Evolutionary conservation across 1,140 invertebrate species (phyloP), one percentile per base, ranked within the genome.

Genomic region (Drosophila pallidifrons): DNA sequence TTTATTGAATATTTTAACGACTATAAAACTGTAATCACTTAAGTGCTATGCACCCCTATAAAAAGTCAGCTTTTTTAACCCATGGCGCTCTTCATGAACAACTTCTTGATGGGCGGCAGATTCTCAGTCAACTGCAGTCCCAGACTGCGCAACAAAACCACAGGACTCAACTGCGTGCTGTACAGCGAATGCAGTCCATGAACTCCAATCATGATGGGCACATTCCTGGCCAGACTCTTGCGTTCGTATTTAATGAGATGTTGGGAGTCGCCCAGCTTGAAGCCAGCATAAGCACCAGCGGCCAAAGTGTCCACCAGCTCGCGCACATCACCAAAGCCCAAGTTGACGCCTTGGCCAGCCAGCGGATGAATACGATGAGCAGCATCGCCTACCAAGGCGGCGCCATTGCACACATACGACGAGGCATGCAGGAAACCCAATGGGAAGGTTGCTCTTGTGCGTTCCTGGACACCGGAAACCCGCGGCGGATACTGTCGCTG

Each of bases 291-390:
- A 0, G 95, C 93, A 3, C 96, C 95, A 49, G 96, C 94, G 3
- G 95, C 94, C 11, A 99, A 91, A 3, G 95, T 91, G 54, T 96
- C 89, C 7, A 95, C 94, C 0, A 99, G 94, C 77, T 94, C 94
- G 10, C 93, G 90, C 0, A 99, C 96, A 94, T 99, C 99, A 20
- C 97, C 97, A 93, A 99, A 99, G 3, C 99, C 99, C 47, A 99
- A 93, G 94, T 99, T 99, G 0, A 99, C 97, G 8, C 99, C 99
- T 93, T 99, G 98, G 0, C 99, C 99, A 49, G 99, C 99, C 55
- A 99, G 92, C 0, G 99, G 99, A 94, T 99, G 99, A 41, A 99
- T 94, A 90, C 98, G 94, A 93, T 99, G 99, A 6, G 98, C 98
- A 38, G 99, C 97, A 94, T 99, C 99, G 11, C 98, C 98, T 70